A percentile compares a stretch with the other conserved stretches of the same genome.
Conservation (phyloP, 2,888 invertebrate genomes). For the Balanococcus diminutus region DNA sequence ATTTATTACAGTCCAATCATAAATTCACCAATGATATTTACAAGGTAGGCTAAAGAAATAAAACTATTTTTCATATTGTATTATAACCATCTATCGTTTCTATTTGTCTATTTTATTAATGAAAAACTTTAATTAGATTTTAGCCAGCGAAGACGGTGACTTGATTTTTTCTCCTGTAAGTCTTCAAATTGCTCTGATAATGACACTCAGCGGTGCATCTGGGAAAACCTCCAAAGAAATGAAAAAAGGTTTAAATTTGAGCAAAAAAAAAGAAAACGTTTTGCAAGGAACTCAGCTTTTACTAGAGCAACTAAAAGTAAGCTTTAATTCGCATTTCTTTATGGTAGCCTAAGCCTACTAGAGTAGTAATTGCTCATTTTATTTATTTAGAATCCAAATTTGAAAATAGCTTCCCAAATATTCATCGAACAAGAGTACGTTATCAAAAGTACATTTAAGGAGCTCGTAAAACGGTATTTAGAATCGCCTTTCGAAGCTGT, state of each 20-base stretch:
- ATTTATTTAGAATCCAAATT: slow-evolving; percentile 60
- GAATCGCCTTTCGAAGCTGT: slow-evolving; percentile 69
- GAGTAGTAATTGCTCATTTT: neutral
- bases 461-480: slow-evolving; percentile 69
- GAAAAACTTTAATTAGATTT: no score
- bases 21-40: neutral
- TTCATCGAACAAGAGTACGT: slow-evolving; percentile 68
- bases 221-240: slow-evolving; percentile 58
- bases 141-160: slow-evolving; percentile 54
- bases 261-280: slow-evolving; percentile 55
- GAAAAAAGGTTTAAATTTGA: slow-evolving; percentile 55
- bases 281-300: slow-evolving; percentile 51
- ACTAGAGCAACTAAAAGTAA: slow-evolving; percentile 57
- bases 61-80: no score
- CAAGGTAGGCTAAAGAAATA: neutral
- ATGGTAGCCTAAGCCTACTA: neutral
- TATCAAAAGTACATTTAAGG: slow-evolving; percentile 66
- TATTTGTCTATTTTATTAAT: neutral
- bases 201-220: slow-evolving; percentile 59
- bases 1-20: neutral
- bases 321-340: neutral
- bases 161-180: slow-evolving; percentile 65
- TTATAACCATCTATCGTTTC: no score
- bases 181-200: slow-evolving; percentile 64
- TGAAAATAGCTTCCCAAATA: slow-evolving; percentile 75